Percentiles rank a stretch among this genome's conserved stretches.
Conservation (phyloP, 2,888 invertebrate genomes). For the Pyralis farinalis region DNA sequence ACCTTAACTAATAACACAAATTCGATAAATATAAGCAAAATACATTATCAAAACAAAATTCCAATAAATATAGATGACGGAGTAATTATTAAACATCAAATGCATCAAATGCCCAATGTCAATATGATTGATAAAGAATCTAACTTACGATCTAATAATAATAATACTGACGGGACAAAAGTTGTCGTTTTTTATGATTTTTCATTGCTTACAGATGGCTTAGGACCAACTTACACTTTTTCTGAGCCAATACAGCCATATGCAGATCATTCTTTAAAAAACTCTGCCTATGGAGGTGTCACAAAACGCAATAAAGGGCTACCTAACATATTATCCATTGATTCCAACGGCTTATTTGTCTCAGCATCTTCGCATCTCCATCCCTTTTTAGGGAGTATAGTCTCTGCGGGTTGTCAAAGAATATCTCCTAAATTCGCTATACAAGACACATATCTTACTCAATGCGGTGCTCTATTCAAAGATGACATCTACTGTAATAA, state of each 20-base stretch:
- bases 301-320: slow-evolving; percentile 15
- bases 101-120: too few species aligned
- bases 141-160: slow-evolving; percentile 13
- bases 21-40: background rate
- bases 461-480: slow-evolving; percentile 44
- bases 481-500: slow-evolving; percentile 54
- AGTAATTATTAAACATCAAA: too few species aligned
- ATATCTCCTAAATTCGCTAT: slow-evolving; percentile 49
- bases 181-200: slow-evolving; percentile 48
- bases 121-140: background rate
- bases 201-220: slow-evolving; percentile 31
- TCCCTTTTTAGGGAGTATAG: slow-evolving; percentile 50
- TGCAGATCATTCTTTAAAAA: background rate
- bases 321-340: slow-evolving; percentile 40
- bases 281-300: slow-evolving; percentile 7
- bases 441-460: slow-evolving; percentile 42
- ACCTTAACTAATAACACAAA: background rate
- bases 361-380: slow-evolving; percentile 50
- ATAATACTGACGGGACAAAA: slow-evolving; percentile 31
- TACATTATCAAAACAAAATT: too few species aligned
- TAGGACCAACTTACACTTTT: slow-evolving; percentile 20
- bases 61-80: too few species aligned
- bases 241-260: background rate
- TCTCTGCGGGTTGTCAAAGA: slow-evolving; percentile 42
- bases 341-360: slow-evolving; percentile 54